phyloP scores from a whole-genome alignment of 2,797 vertebrate species.

The Oreochromis mossambicus region DNA sequence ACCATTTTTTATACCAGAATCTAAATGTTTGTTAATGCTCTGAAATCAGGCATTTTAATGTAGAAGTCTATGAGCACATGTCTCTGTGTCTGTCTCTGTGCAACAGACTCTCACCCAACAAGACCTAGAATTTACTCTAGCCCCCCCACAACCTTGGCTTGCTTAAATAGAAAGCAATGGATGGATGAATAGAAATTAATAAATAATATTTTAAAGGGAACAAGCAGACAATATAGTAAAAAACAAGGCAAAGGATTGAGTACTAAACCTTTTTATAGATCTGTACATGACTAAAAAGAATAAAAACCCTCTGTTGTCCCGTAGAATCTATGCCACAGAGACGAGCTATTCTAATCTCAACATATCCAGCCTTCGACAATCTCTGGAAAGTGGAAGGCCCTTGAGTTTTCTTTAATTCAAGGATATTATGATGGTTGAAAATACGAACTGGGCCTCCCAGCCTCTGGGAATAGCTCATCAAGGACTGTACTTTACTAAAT shows the following conservation, averaged over 20 bases:
- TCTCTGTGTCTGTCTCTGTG: background rate
- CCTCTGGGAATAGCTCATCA: conserved; percentile 77
- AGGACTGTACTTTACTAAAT: conserved; percentile 81
- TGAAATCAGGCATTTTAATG: background rate
- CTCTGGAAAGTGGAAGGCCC: conserved; percentile 77
- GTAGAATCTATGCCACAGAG: conserved; percentile 56
- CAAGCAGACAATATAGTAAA: background rate
- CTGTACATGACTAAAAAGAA: conserved; percentile 32
- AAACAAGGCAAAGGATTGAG: background rate
- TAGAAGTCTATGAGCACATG: background rate
- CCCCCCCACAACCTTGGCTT: background rate
- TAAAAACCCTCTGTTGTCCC: conserved; percentile 32
- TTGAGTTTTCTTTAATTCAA: conserved; percentile 80
- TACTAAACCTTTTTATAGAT: conserved; percentile 43
- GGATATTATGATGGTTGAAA: conserved; percentile 78
- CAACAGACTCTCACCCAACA: background rate
- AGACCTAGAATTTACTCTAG: background rate
- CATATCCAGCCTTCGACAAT: conserved; percentile 62
- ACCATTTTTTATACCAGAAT: background rate
- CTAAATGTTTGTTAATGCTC: background rate
- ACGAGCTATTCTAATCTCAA: conserved; percentile 61
- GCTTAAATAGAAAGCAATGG: background rate
- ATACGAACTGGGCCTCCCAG: conserved; percentile 72
- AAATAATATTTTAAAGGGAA: background rate
- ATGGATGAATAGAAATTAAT: background rate